These are phyloP conservation scores for Trichosurus vulpecula DNA, from an alignment of 2,797 vertebrate genomes.

Conservation along the genomic window DNA sequence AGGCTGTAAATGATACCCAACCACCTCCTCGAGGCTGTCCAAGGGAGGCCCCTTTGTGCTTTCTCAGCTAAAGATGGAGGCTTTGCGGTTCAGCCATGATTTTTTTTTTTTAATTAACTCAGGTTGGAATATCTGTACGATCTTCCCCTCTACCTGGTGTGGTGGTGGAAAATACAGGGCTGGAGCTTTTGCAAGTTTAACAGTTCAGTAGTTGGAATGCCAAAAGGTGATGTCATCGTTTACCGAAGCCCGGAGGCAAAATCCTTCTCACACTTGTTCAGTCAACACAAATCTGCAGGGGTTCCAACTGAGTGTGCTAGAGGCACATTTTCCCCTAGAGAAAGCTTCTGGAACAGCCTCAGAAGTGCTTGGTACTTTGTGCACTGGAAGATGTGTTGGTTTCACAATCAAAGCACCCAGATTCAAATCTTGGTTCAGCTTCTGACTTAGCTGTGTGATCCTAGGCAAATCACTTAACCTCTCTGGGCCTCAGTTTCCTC, in stretches of 20 bases:
- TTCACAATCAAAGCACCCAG: not conserved
- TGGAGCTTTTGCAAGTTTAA: conserved; percentile 46
- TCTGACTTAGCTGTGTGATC: not conserved
- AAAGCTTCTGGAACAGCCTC: not conserved
- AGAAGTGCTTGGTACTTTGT: not conserved
- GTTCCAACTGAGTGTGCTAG: not conserved
- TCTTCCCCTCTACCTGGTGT: not conserved
- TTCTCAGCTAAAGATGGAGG: not conserved
- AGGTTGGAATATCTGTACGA: conserved; percentile 10
- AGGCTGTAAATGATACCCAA: conserved; percentile 44
- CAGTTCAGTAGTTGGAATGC: conserved; percentile 19
- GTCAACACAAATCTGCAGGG: not conserved
- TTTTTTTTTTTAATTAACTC: not conserved
- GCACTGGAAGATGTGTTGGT: not conserved
- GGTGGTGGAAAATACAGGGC: conserved; percentile 21
- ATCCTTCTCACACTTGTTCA: conserved; percentile 3
- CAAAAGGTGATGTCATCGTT: conserved; percentile 29
- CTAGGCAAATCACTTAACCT: not conserved
- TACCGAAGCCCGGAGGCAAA: conserved; percentile 11
- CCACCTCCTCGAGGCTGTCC: not conserved
- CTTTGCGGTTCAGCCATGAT: not conserved
- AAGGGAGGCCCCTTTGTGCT: not conserved
- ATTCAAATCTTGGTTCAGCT: not conserved
- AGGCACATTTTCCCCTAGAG: not conserved
- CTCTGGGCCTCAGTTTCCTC: not conserved